Evolutionary conservation across 2,888 invertebrate species (phyloP), one percentile per base, ranked within the genome.

Genomic region (Ichneumoninae sp.): DNA sequence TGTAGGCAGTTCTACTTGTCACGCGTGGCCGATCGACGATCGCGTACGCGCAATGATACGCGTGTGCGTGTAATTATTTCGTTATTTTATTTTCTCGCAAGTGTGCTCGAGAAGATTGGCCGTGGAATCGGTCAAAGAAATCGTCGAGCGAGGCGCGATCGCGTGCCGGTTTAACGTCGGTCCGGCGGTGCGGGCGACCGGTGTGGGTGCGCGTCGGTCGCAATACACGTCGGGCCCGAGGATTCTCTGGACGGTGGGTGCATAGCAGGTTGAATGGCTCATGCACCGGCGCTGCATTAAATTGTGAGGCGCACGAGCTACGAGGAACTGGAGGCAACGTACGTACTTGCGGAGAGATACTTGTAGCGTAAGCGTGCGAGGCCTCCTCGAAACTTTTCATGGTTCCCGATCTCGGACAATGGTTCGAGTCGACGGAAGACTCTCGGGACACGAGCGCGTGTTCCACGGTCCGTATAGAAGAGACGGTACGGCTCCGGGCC

Each of bases 321-420:
- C 69, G 71, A 71, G 36, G 36, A 57, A 44, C 52, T 73, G 33
- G 63, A 60, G 22, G 36, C 36, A 71, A 63, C 22, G 54, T 76
- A 66, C 54, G 66, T 83, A 71, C 52, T 73, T 47, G 54, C 70
- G 40, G 57, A 30, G 40, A 71, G 40, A 52, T 63, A 66, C 52
- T 57, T 44, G 69, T 65, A 57, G 76, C 79, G 75, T 76, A 76
- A 85, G 85, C 84, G 77, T 77, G 83, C 83, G 85, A 83, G 26
- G 78, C 81, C 83, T 82, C 82, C 75, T 81, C 83, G 85, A 33
- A 87, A 90, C 87, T 91, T 88, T 91, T 91, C 91, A 91, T 91
- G 91, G 87, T 89, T 85, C 83, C 73, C 90, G 91, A 90, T 90
- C 89, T 85, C 84, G 91, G 90, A 91, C 91, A 91, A 91, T 91